Evolutionary conservation across 2,888 invertebrate species (phyloP).

Genomic region (Agrypnus murinus): DNA sequence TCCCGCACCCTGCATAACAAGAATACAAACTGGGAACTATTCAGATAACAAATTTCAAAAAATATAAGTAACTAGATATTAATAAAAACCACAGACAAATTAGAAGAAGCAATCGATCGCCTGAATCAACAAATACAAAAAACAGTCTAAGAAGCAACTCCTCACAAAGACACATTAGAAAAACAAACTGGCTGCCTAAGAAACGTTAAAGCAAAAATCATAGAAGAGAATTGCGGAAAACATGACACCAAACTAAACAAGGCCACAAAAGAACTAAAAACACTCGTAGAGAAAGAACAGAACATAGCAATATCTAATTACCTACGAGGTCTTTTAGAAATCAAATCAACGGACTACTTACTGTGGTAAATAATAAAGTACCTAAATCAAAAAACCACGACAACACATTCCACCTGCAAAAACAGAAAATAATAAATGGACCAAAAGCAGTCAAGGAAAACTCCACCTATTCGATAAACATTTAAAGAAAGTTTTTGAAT

Average conservation of each 20-base stretch:
- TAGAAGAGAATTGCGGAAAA: background rate
- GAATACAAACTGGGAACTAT: too few species aligned
- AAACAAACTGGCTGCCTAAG: constrained; percentile 3
- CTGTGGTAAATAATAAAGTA: constrained; percentile 14
- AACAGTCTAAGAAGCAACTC: background rate
- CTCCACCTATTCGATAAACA: background rate
- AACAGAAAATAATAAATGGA: constrained; percentile 1
- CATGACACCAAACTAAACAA: background rate
- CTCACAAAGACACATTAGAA: constrained; percentile 6
- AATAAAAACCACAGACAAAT: too few species aligned
- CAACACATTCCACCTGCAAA: constrained; percentile 15
- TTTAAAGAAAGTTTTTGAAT: constrained; percentile 11
- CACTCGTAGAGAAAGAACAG: background rate
- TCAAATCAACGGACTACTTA: constrained; percentile 2
- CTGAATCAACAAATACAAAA: background rate
- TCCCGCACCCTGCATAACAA: too few species aligned
- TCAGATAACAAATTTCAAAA: too few species aligned
- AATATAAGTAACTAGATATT: too few species aligned
- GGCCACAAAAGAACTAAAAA: constrained; percentile 1
- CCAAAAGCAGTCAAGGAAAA: constrained; percentile 12
- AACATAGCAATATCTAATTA: constrained; percentile 11
- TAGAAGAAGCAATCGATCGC: too few species aligned
- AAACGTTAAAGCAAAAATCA: constrained; percentile 10
- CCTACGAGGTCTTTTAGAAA: background rate
- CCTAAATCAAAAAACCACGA: constrained; percentile 10